These are phyloP conservation scores for Elmis aenea DNA, from an alignment of 2,888 invertebrate genomes.

Conservation along the genomic window DNA sequence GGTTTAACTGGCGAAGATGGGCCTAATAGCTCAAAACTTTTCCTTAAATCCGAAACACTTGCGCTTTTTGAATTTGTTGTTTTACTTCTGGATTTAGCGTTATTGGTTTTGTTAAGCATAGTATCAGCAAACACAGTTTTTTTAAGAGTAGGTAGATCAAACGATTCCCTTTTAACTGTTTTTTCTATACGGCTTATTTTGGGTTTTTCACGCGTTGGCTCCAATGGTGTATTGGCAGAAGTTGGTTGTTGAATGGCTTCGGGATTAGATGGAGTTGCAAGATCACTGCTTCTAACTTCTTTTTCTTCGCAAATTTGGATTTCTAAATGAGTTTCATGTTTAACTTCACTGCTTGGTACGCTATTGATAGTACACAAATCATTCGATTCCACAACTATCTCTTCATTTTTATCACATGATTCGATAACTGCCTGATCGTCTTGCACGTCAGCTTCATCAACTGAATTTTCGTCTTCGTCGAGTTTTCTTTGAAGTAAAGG, in stretches of 20 bases:
- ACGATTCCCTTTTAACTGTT: background rate
- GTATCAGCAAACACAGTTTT: background rate
- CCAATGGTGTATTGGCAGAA: no score
- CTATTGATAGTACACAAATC: no score
- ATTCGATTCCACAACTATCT: background rate
- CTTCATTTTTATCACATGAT: background rate
- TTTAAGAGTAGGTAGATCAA: background rate
- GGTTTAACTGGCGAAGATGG: background rate
- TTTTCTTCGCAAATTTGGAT: no score
- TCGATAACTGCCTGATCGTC: background rate
- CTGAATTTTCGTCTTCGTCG: constrained; percentile 50
- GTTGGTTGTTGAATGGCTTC: background rate
- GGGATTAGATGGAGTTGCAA: background rate
- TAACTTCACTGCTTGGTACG: no score
- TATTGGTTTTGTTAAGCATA: background rate
- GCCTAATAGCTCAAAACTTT: constrained; percentile 58
- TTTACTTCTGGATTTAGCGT: background rate
- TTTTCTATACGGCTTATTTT: no score
- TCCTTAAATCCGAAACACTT: constrained; percentile 54
- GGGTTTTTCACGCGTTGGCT: no score
- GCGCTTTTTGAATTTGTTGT: constrained; percentile 12
- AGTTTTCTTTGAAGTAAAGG: constrained; percentile 69
- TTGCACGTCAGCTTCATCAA: background rate
- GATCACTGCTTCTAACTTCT: background rate
- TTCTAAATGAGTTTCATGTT: no score